Percentiles rank a stretch among this genome's conserved stretches.
Evolutionary conservation across 1,140 invertebrate genomes (phyloP).

Genomic region (Drosophila hydei): DNA sequence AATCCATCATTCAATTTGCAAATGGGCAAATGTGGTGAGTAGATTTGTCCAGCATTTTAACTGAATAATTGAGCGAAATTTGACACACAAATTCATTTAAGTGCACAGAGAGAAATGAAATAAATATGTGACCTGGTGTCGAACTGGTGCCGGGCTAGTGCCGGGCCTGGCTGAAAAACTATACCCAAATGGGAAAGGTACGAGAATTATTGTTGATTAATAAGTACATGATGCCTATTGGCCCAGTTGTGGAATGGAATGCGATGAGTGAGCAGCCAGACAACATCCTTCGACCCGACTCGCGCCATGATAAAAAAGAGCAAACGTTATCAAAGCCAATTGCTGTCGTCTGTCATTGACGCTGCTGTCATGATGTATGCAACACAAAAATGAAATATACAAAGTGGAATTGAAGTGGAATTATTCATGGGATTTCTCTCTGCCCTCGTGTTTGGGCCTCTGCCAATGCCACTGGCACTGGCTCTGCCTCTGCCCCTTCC

Average conservation of each 20-base stretch:
- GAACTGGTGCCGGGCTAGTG: slow-evolving; percentile 1
- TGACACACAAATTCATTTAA: slow-evolving; percentile 68
- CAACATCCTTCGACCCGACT: neutral
- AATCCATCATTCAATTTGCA: slow-evolving; percentile 72
- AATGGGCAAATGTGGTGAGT: slow-evolving; percentile 61
- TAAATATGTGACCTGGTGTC: slow-evolving; percentile 5
- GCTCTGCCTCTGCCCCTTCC: slow-evolving; percentile 4
- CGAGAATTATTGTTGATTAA: slow-evolving; percentile 65
- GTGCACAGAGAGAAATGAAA: slow-evolving; percentile 38
- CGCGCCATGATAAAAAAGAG: slow-evolving; percentile 18
- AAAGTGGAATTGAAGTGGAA: slow-evolving; percentile 80
- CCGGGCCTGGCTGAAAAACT: slow-evolving; percentile 20
- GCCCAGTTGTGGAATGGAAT: slow-evolving; percentile 1
- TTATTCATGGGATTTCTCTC: slow-evolving; percentile 71
- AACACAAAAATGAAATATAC: slow-evolving; percentile 76
- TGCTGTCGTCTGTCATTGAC: slow-evolving; percentile 64
- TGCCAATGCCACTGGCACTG: neutral
- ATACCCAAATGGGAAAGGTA: slow-evolving; percentile 23
- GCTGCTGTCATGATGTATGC: slow-evolving; percentile 61
- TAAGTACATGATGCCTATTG: slow-evolving; percentile 34
- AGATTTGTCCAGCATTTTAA: slow-evolving; percentile 66
- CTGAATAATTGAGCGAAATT: slow-evolving; percentile 74
- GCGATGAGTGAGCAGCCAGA: neutral
- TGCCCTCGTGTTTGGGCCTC: slow-evolving; percentile 18
- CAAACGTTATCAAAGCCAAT: slow-evolving; percentile 70